Evolutionary conservation across 2,113 vertebrate species (phyloP), one percentile per base, ranked within the genome.

Genomic region (Hyla sarda): DNA sequence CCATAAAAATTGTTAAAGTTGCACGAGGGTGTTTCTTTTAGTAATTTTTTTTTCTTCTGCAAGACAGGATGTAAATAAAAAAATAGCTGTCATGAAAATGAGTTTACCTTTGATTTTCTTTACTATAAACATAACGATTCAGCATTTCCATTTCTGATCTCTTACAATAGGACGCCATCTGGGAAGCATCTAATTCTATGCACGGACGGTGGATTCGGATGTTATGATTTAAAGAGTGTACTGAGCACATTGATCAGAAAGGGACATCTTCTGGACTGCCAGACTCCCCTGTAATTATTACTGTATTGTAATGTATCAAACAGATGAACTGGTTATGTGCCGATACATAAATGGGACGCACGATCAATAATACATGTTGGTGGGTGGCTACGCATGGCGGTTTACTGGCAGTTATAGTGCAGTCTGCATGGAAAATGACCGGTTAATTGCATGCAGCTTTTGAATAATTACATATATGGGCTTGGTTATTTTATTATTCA

Each of bases 381-480:
- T 58, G 28, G 76, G 72, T n/a, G 30, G 30, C 58, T 54, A 30
- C 19, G 62, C 37, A 60, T 67, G 48, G 47, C 30, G 52, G 67
- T 34, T 87, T 87, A 74, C 85, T 74, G 85, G 85, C 67, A 86
- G 28, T 30, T 52, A 28, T 58, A 50, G 76, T 60, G n/a, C 32
- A 45, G 50, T 28, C 19, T 74, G 32, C 74, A 73, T 87, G 77
- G 85, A 87, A 74, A 87, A 48, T 82, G 84, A 81, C 67, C 37
- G 78, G 67, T 82, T 74, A 82, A 87, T 74, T 47, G 67, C 69
- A 82, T 62, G 78, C 67, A 74, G 85, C 85, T 62, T 62, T 87
- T 87, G 48, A 87, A 87, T 87, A 87, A 87, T 87, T 82, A 87
- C 85, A 87, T 82, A 87, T 81, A 74, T 80, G 76, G 37, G 2